Conservation (phyloP, 2,113 vertebrate species). For the Gymnogyps californianus region DNA sequence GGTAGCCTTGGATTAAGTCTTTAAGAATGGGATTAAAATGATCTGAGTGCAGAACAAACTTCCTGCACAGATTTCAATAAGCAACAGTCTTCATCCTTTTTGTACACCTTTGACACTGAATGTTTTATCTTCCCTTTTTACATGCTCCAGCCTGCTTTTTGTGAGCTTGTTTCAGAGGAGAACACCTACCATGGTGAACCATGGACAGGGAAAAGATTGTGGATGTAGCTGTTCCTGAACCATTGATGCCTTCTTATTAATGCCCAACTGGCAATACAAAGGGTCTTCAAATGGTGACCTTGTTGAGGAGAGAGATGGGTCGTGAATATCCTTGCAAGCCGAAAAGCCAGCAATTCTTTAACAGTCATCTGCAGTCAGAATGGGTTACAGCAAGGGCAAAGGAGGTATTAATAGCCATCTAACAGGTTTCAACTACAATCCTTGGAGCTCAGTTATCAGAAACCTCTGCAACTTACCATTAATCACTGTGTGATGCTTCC, state of each 20-base stretch:
- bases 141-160: background rate
- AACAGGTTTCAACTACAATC: background rate
- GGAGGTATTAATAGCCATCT: constrained; percentile 3
- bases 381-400: background rate
- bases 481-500: background rate
- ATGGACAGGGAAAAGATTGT: background rate
- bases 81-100: background rate
- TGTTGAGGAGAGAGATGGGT: background rate
- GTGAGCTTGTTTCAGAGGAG: background rate
- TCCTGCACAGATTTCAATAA: background rate
- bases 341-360: background rate
- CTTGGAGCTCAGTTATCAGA: constrained; percentile 13
- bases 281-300: background rate
- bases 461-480: background rate
- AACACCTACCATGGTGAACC: background rate
- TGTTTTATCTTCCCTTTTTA: background rate
- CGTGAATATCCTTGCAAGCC: background rate
- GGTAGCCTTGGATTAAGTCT: background rate
- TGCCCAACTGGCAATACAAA: background rate
- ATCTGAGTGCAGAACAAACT: background rate
- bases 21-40: background rate
- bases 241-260: background rate
- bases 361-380: background rate
- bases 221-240: background rate
- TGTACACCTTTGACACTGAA: background rate